A percentile compares a stretch with the other conserved stretches of the same genome.
Evolutionary conservation across 1,140 invertebrate species (phyloP).

Genomic region (Parapsyche elsis): DNA sequence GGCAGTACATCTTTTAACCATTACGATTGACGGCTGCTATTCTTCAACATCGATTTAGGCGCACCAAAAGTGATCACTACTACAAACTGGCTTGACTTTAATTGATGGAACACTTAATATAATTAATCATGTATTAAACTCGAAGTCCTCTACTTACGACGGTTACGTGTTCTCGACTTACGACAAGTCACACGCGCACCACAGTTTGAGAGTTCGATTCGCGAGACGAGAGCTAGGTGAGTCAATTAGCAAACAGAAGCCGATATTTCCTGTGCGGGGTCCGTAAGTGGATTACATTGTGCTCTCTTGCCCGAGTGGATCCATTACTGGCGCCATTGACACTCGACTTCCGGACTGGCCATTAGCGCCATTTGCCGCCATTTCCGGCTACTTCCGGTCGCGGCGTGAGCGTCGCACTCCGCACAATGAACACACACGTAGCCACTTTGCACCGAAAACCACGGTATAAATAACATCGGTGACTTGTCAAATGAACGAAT

Average conservation of each 20-base stretch:
- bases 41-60: too few relatives aligned
- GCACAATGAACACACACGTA: not conserved
- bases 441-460: not conserved
- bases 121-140: too few relatives aligned
- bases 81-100: too few relatives aligned
- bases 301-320: slow-evolving; percentile 7
- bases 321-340: slow-evolving; percentile 38
- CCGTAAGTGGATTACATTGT: slow-evolving; percentile 41
- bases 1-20: too few relatives aligned
- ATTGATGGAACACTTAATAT: too few relatives aligned
- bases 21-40: too few relatives aligned
- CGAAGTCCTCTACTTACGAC: too few relatives aligned
- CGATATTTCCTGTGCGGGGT: slow-evolving; percentile 27
- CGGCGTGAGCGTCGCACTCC: slow-evolving; percentile 57
- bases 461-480: too few relatives aligned
- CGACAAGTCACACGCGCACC: not conserved
- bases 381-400: slow-evolving; percentile 33
- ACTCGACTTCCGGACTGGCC: slow-evolving; percentile 32
- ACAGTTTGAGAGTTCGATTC: not conserved
- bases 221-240: slow-evolving; percentile 27
- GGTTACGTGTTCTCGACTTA: too few relatives aligned
- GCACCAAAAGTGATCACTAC: too few relatives aligned
- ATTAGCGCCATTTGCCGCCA: slow-evolving; percentile 43
- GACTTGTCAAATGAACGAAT: too few relatives aligned
- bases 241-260: slow-evolving; percentile 38